Percentiles rank a stretch among this genome's conserved stretches.
Evolutionary conservation across 1,140 invertebrate genomes (phyloP).

Genomic region (Helicoverpa zea): DNA sequence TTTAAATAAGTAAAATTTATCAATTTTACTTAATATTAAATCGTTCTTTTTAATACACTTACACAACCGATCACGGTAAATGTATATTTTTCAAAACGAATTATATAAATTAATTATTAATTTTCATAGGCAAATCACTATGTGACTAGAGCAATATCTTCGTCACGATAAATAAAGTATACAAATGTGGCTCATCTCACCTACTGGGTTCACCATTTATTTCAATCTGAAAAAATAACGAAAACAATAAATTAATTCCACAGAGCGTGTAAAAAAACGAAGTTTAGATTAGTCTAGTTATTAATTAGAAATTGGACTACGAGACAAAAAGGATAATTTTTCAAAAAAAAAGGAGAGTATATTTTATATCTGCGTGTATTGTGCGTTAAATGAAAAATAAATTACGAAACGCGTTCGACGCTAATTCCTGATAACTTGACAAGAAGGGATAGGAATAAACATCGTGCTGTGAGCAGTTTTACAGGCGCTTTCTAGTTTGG

Average conservation of each 20-base stretch:
- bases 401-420: no score
- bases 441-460: no score
- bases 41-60: background rate
- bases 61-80: background rate
- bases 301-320: no score
- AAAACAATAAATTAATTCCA: constrained; percentile 23
- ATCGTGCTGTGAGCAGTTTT: no score
- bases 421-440: no score
- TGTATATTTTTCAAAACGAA: background rate
- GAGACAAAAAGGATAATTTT: no score
- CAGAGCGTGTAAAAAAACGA: no score
- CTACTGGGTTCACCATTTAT: constrained; percentile 66
- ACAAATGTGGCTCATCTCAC: constrained; percentile 53
- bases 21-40: background rate
- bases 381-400: no score
- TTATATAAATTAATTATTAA: background rate
- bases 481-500: no score
- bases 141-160: constrained; percentile 33
- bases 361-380: no score
- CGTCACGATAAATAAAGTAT: constrained; percentile 39
- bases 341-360: no score
- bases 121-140: constrained; percentile 17
- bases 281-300: no score
- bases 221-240: constrained; percentile 69
- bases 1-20: background rate